Conservation (phyloP, 2,113 vertebrate genomes). For the Odobenus rosmarus region DNA sequence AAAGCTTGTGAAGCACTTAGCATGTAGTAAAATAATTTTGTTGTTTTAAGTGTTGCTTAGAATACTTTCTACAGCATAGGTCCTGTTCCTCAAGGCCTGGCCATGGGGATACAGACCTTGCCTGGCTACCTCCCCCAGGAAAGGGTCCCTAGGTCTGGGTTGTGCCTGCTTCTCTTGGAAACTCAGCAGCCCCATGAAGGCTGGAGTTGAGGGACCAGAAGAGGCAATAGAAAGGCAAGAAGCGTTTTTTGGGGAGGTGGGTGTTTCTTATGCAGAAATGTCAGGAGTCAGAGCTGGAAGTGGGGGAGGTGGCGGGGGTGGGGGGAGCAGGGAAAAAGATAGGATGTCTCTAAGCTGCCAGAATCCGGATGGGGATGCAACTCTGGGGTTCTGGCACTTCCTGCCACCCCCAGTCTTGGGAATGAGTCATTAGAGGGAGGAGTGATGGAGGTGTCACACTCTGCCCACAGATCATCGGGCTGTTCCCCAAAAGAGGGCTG, state of each 20-base stretch:
- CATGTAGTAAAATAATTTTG: slow-evolving; percentile 22
- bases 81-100: not conserved
- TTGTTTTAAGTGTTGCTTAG: slow-evolving; percentile 36
- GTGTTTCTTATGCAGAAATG: slow-evolving; percentile 67
- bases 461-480: slow-evolving; percentile 66
- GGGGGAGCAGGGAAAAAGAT: slow-evolving; percentile 66
- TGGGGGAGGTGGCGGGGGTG: slow-evolving; percentile 54
- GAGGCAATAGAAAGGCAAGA: slow-evolving; percentile 62
- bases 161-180: not conserved
- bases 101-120: not conserved
- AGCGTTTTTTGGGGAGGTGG: slow-evolving; percentile 65
- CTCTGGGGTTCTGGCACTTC: slow-evolving; percentile 71
- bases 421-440: slow-evolving; percentile 77
- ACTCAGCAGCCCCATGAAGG: not conserved
- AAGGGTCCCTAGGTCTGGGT: not conserved
- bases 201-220: not conserved
- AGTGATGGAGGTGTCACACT: slow-evolving; percentile 68
- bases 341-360: slow-evolving; percentile 68
- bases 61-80: slow-evolving; percentile 31
- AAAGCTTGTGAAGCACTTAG: slow-evolving; percentile 22
- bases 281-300: slow-evolving; percentile 72
- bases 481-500: slow-evolving; percentile 67
- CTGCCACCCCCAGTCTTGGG: slow-evolving; percentile 76
- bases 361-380: slow-evolving; percentile 65
- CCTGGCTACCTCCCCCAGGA: not conserved